Evolutionary conservation across 2,113 vertebrate species (phyloP).

Genomic region (Puntigrus tetrazona): DNA sequence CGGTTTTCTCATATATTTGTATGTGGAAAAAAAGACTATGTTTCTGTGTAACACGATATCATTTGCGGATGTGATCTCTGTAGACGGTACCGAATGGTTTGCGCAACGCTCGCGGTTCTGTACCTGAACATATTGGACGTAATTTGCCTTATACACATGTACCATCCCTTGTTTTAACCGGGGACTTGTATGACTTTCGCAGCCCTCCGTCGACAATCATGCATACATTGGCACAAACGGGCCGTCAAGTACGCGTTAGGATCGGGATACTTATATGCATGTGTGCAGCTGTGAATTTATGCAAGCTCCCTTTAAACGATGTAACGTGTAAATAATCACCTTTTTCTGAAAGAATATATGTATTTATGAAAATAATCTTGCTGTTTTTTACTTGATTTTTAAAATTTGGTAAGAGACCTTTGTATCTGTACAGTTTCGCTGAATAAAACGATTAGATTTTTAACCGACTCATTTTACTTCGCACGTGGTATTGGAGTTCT

Average conservation of each 20-base stretch:
- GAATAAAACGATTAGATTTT: constrained; percentile 84
- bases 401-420: constrained; percentile 74
- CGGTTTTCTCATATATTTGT: constrained; percentile 3
- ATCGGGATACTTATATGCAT: constrained; percentile 66
- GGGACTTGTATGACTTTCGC: constrained; percentile 56
- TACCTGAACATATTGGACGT: constrained; percentile 34
- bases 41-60: constrained; percentile 50
- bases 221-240: constrained; percentile 53
- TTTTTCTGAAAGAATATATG: constrained; percentile 88
- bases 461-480: constrained; percentile 44
- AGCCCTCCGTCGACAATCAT: constrained; percentile 60
- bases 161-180: constrained; percentile 45
- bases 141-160: constrained; percentile 56
- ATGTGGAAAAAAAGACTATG: constrained; percentile 44
- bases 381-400: constrained; percentile 81
- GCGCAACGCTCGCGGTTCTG: constrained; percentile 4
- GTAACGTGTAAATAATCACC: constrained; percentile 81
- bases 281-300: constrained; percentile 73
- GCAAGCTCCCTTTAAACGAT: constrained; percentile 71
- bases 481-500: not conserved
- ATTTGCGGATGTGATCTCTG: constrained; percentile 51
- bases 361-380: constrained; percentile 79
- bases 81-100: constrained; percentile 41
- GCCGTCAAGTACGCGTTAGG: constrained; percentile 26
- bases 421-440: constrained; percentile 83